phyloP scores from a whole-genome alignment of 2,888 invertebrate species.

The Sminthurinus aureus region DNA sequence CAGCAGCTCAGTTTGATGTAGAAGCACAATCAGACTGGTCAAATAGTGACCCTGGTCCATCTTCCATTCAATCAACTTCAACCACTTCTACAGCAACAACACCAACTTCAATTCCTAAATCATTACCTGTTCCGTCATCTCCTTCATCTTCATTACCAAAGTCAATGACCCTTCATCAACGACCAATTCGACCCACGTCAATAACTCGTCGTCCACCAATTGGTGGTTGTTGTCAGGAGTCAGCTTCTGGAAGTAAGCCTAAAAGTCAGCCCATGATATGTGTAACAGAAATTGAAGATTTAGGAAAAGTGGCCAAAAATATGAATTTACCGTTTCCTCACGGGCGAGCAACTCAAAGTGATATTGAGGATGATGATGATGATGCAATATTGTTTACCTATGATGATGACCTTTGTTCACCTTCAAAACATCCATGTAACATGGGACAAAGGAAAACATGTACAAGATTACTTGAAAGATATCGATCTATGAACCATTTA shows the following conservation, averaged over 20 bases:
- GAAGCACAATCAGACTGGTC: slow-evolving; percentile 24
- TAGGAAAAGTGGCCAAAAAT: slow-evolving; percentile 28
- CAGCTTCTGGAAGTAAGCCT: slow-evolving; percentile 13
- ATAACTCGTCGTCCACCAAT: slow-evolving; percentile 31
- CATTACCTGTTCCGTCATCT: neutral
- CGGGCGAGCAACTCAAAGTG: neutral
- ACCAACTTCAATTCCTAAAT: neutral
- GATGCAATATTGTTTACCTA: slow-evolving; percentile 64
- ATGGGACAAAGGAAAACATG: slow-evolving; percentile 58
- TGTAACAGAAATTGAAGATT: slow-evolving; percentile 58
- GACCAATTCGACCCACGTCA: neutral
- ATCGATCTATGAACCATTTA: slow-evolving; percentile 58
- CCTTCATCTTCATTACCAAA: slow-evolving; percentile 8
- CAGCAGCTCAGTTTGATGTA: slow-evolving; percentile 23
- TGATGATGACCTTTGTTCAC: slow-evolving; percentile 57
- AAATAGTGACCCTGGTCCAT: neutral
- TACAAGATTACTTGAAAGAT: slow-evolving; percentile 58
- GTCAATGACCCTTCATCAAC: neutral
- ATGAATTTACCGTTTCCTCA: neutral
- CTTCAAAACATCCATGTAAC: slow-evolving; percentile 55
- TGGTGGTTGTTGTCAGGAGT: slow-evolving; percentile 42
- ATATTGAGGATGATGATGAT: slow-evolving; percentile 65
- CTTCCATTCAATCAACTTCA: neutral
- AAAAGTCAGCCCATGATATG: slow-evolving; percentile 40
- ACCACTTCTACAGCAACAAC: neutral